These are phyloP conservation scores for Harpalus rubripes DNA, from an alignment of 2,888 invertebrate genomes.

Conservation along the genomic window DNA sequence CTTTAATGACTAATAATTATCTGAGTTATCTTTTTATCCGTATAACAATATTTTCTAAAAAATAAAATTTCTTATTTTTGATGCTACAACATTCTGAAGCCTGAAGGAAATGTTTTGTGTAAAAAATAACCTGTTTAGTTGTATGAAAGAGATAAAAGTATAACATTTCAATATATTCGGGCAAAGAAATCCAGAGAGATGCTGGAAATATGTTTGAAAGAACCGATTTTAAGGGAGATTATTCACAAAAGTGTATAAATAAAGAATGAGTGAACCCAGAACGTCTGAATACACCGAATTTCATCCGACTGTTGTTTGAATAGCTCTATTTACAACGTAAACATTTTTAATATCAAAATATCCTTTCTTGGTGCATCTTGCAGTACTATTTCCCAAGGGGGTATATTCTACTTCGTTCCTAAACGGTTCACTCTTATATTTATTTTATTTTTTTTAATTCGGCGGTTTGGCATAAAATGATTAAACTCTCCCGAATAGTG, in stretches of 20 bases:
- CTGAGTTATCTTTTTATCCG: too few species aligned
- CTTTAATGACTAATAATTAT: too few species aligned
- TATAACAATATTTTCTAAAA: neutral
- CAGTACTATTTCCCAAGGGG: too few species aligned
- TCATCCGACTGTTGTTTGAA: conserved; percentile 30
- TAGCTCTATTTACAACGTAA: conserved; percentile 25
- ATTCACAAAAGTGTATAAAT: conserved; percentile 39
- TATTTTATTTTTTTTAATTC: too few species aligned
- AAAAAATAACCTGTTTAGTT: conserved; percentile 19
- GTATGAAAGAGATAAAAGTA: conserved; percentile 12
- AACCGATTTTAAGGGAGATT: conserved; percentile 26
- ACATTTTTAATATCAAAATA: conserved; percentile 38
- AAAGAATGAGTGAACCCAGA: conserved; percentile 12
- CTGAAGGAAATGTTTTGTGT: conserved; percentile 8
- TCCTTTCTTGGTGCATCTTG: neutral
- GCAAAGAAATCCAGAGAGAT: neutral
- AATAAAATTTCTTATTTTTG: neutral
- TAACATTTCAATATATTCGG: conserved; percentile 3
- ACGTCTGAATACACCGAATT: neutral
- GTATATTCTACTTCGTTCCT: too few species aligned
- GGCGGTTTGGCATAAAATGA: too few species aligned
- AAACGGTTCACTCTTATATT: too few species aligned
- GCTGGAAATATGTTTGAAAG: conserved; percentile 2
- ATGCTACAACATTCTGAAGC: neutral
- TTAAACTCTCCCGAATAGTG: too few species aligned